Evolutionary conservation across 1,140 invertebrate species (phyloP), one percentile per base, ranked within the genome.

Genomic region (Teleogryllus occipitalis): DNA sequence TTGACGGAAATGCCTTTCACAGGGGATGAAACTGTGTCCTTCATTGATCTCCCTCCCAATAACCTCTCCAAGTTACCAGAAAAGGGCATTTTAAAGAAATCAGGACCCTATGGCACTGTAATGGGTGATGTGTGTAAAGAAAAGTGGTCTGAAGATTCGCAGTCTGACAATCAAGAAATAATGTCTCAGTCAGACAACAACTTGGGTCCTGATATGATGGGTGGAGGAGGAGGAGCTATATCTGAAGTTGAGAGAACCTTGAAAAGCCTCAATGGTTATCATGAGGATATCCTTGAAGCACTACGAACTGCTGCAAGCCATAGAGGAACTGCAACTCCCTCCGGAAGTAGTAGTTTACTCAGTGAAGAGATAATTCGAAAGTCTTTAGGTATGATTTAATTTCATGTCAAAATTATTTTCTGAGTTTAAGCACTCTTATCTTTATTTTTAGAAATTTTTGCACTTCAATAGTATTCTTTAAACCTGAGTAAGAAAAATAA

Each of bases 221-320:
- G 84, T 86, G 79, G 83, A 84, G 85, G 85, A 18, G 78, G 81
- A 75, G 83, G 84, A 74, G 83, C 82, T n/a, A 83, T 88, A 46
- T 86, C 86, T 7, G 87, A 89, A 82, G 94, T 97, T 82, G 94
- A 97, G 84, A 86, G 93, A 72, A 95, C 91, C 5, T 87, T 97
- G 12, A 95, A 96, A 87, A 95, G 91, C 77, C 87, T 97, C 8
- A 96, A 97, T 87, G 96, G 95, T 7, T 98, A 97, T 85, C 96
- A 97, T 83, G 96, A 97, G 82, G 94, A 96, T 82, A 94, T 98
- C 82, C 88, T 98, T 75, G 94, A 96, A 84, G 95, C 95, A 12
- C 84, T 98, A 82, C 91, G 94, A 75, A 93, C 91, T 80, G 95
- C 95, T 1, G 93, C 93, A 18, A 90, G 88, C 5, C 93, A 94